Evolutionary conservation across 2,113 vertebrate genomes (phyloP), one percentile per base, ranked within the genome.

Genomic region (Egretta garzetta): DNA sequence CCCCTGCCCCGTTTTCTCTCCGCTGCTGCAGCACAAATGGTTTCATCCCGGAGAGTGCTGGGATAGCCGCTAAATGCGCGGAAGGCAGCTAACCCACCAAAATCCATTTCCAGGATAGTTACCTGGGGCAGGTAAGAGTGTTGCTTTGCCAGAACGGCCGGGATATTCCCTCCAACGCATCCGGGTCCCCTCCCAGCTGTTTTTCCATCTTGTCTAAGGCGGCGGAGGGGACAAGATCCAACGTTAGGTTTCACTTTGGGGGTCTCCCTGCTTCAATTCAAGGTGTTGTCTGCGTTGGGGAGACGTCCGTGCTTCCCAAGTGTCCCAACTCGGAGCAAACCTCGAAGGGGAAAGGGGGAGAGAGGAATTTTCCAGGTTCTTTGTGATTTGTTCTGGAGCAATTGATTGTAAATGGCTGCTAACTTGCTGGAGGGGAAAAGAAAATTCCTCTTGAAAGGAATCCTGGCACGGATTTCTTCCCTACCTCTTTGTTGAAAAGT

Each of bases 181-280:
- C 41, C 41, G 41, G 41, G 41, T 41, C 41, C 41, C 14, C 13
- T 41, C 41, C 41, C 41, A 3, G 58, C 11, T 28, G 9, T 4
- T 72, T 71, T 45, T 32, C 47, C 37, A 6, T 6, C 39, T 53
- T 24, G 7, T 15, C 64, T 18, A 12, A 20, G 22, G 19, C 24
- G 43, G 35, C 33, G 1, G 35, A 53, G 21, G 30, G 22, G n/a
- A 30, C 5, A 3, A 17, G 35, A 24, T 17, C 58, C 52, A 19
- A 13, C 0, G 6, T 20, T 8, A 4, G 0, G 7, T 13, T 68
- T 55, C 4, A 21, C n/a, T 24, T 8, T 35, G 5, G 43, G 1
- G 22, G 5, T 14, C 39, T 35, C 43, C 88, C 49, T 1, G 1
- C 30, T 27, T 20, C 21, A 9, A 1, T 10, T 47, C 5, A 41